Evolutionary conservation across 2,113 vertebrate species (phyloP).

Genomic region (Mobula birostris): DNA sequence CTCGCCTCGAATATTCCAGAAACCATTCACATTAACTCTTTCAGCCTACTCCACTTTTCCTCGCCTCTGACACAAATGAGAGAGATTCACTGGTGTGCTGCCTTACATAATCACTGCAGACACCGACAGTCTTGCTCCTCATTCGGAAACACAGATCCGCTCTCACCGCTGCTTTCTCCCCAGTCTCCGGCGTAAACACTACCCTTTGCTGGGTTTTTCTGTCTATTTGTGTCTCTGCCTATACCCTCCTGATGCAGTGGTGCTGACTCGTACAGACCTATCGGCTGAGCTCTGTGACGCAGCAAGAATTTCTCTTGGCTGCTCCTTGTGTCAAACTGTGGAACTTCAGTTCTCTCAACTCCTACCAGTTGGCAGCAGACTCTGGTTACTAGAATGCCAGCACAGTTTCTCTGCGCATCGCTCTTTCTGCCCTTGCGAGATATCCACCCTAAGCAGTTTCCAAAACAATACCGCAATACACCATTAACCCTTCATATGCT

Average conservation of each 20-base stretch:
- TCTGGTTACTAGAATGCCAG: not conserved
- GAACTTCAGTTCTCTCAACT: conserved; percentile 71
- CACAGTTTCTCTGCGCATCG: conserved; percentile 41
- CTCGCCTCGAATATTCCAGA: conserved; percentile 30
- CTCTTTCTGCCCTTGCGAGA: conserved; percentile 48
- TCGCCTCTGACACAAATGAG: not conserved
- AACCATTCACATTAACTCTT: conserved; percentile 30
- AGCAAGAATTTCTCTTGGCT: conserved; percentile 97
- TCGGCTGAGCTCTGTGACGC: conserved; percentile 88
- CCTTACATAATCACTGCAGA: conserved; percentile 17
- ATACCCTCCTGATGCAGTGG: conserved; percentile 71
- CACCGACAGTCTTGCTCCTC: not conserved
- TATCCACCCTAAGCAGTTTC: conserved; percentile 9
- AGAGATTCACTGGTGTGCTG: not conserved
- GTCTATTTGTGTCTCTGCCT: conserved; percentile 54
- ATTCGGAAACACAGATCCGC: not conserved
- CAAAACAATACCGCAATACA: conserved; percentile 24
- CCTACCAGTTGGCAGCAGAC: conserved; percentile 3
- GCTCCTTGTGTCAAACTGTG: conserved; percentile 73
- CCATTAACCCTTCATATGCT: conserved; percentile 10
- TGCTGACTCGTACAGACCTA: conserved; percentile 75
- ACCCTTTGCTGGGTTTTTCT: conserved; percentile 43
- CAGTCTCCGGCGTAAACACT: not conserved
- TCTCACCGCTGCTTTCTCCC: not conserved
- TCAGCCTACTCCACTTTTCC: not conserved